Evolutionary conservation across 1,140 invertebrate species (phyloP).

Genomic region (Tetramorium alpestre): DNA sequence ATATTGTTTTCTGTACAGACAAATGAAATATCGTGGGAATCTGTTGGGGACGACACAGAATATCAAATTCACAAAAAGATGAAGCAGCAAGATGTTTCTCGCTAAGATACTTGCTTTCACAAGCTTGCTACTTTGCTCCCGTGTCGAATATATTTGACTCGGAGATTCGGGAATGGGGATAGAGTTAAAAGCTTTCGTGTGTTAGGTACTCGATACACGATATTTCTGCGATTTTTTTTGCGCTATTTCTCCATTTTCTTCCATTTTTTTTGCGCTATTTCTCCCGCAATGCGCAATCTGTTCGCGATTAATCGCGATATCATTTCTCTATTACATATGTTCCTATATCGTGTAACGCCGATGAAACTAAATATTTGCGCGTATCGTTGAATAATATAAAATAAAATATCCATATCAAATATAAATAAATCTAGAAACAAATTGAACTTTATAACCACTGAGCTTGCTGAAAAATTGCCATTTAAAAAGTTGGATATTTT

Average conservation of each 20-base stretch:
- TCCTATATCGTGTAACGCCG: slow-evolving; percentile 24
- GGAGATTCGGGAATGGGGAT: slow-evolving; percentile 9
- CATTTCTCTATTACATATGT: slow-evolving; percentile 38
- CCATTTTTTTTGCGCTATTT: slow-evolving; percentile 11
- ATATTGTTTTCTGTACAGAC: slow-evolving; percentile 3
- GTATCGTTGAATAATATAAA: slow-evolving; percentile 33
- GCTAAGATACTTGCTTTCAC: not conserved
- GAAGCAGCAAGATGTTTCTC: not conserved
- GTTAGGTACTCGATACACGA: not conserved
- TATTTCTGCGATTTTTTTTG: slow-evolving; percentile 19
- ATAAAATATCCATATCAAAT: slow-evolving; percentile 40
- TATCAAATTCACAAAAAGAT: slow-evolving; percentile 34
- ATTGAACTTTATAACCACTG: slow-evolving; percentile 35
- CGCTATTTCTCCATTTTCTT: not conserved
- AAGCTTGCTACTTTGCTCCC: slow-evolving; percentile 25
- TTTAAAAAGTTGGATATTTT: slow-evolving; percentile 30
- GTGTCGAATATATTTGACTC: slow-evolving; percentile 37
- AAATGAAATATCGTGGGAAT: slow-evolving; percentile 32
- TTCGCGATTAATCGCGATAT: slow-evolving; percentile 44
- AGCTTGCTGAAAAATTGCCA: slow-evolving; percentile 1
- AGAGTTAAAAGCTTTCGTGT: slow-evolving; percentile 58
- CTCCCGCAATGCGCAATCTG: not conserved
- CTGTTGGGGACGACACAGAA: slow-evolving; percentile 34
- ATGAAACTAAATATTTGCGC: slow-evolving; percentile 27
- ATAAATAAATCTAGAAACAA: slow-evolving; percentile 29